Evolutionary conservation across 23 tunicate genomes (phyloP).

Genomic region (Trididemnum nubilum): DNA sequence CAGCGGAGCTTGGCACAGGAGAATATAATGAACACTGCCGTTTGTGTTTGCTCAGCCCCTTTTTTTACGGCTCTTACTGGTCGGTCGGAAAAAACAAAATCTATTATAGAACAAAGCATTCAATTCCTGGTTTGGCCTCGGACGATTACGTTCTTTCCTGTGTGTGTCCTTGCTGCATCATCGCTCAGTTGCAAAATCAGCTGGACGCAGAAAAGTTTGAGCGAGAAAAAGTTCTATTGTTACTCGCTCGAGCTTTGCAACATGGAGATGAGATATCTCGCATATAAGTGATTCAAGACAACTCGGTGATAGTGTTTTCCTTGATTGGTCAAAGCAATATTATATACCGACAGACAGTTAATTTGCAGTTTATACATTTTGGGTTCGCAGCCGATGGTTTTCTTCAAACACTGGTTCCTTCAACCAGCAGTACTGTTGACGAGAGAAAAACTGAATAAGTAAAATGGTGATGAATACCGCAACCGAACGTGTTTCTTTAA

Average conservation of each 20-base stretch:
- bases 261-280: no score
- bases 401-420: no score
- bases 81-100: conserved; percentile 78
- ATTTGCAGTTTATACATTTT: no score
- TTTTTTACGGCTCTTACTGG: conserved; percentile 39
- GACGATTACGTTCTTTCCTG: conserved; percentile 73
- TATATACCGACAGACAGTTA: neutral
- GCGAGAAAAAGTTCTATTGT: neutral
- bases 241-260: neutral
- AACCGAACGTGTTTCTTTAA: no score
- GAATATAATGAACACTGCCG: conserved; percentile 9
- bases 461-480: no score
- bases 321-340: no score
- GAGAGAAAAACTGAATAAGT: no score
- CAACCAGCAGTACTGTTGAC: no score
- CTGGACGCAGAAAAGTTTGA: conserved; percentile 20
- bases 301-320: no score
- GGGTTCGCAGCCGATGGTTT: no score
- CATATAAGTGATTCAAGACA: no score
- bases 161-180: conserved; percentile 64
- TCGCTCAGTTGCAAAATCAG: conserved; percentile 60
- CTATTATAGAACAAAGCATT: conserved; percentile 50
- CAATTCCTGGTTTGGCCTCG: conserved; percentile 66
- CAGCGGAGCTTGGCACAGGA: conserved; percentile 72
- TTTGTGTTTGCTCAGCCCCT: conserved; percentile 66